A percentile compares a stretch with the other conserved stretches of the same genome.
Conservation (phyloP, 2,888 invertebrate genomes). For the Epistrophella euchroma region DNA sequence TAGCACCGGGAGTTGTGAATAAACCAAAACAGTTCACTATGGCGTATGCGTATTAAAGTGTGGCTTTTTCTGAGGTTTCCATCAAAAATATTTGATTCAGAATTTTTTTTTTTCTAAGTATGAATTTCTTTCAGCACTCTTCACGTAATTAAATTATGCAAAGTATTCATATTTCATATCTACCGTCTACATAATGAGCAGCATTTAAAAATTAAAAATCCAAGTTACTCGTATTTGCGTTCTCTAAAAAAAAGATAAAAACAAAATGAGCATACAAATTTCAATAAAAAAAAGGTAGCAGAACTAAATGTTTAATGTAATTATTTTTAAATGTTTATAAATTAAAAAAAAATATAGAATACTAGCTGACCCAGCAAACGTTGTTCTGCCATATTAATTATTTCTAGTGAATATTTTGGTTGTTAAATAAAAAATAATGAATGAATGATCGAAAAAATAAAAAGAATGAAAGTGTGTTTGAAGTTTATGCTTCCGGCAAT, state of each 20-base stretch:
- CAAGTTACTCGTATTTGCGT: not conserved
- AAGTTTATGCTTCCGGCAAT: no score
- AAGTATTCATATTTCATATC: not conserved
- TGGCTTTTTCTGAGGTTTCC: not conserved
- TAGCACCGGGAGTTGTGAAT: not conserved
- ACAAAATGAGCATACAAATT: not conserved
- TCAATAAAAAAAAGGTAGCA: not conserved
- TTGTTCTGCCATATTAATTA: no score
- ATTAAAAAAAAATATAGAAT: not conserved
- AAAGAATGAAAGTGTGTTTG: no score
- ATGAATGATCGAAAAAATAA: no score
- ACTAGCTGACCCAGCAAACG: no score
- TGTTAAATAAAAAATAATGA: no score
- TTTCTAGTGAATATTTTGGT: no score
- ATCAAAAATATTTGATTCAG: not conserved
- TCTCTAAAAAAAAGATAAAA: no score
- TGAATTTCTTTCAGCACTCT: not conserved
- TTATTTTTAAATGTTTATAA: not conserved
- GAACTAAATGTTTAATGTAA: not conserved
- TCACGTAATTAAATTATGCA: not conserved
- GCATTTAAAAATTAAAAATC: not conserved
- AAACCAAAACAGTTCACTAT: not conserved
- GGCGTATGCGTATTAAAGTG: not conserved
- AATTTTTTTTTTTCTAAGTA: not conserved
- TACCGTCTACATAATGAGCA: not conserved